Base-by-base conservation (phyloP, 2,113 vertebrate genomes). In the Passer domesticus region DNA sequence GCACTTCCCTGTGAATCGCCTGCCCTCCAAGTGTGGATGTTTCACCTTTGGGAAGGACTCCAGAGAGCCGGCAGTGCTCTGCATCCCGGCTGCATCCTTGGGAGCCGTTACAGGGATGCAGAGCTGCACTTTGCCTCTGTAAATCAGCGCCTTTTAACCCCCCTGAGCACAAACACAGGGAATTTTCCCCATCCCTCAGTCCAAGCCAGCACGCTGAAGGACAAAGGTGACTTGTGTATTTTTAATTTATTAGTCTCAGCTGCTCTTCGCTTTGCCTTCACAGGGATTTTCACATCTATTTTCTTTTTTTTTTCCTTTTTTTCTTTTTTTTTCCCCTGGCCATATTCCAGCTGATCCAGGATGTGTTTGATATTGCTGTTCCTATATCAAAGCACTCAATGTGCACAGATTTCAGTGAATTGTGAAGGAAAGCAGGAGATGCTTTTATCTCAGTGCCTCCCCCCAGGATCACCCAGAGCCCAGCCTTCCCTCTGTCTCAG, bases 1-100 rank as follows among this genome's bases (percentile, higher is more conserved):
- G 35, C 39, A 0, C 33, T 43, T 80, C 66, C 59, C 37, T 44
- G 12, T 5, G 28, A 19, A 37, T 28, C 46, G 47, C 33, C 82
- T 56, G 81, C 83, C 73, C 91, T 92, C 63, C 41, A 7, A 52
- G 69, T 1, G 28, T 5, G 12, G 7, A 13, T 12, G 84, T 30
- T 83, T 78, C 63, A 49, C 83, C 83, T 83, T 82, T 63, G 81
- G 94, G 87, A 97, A 89, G 81, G 41, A 15, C 58, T 93, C 81
- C 85, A 89, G 53, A 76, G 90, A 31, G n/a, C 62, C 1, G 0
- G 47, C 18, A 25, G 39, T 0, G 11, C 15, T 81, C 70, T 78
- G 67, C 67, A 75, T 70, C 46, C 58, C 5, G 0, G 10, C 68
- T 3, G 60, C 30, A 52, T 80, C 59, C 63, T 0, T 7, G 49